phyloP scores from a whole-genome alignment of 2,797 vertebrate species.

The Mallotus villosus region DNA sequence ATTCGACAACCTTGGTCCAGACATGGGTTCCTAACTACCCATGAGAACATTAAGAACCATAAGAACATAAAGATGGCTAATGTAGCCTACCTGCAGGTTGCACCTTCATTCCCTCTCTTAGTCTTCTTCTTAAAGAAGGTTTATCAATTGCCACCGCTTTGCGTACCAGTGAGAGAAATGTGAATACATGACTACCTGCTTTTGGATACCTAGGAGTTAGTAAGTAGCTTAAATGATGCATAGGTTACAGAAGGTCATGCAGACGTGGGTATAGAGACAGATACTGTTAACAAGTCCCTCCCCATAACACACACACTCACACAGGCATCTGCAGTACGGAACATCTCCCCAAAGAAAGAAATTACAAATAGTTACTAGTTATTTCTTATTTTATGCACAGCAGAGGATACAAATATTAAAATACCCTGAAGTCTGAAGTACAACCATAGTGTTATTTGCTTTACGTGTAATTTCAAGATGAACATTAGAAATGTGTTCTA shows the following conservation, averaged over 20 bases:
- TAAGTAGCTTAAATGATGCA: constrained; percentile 23
- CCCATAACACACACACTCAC: constrained; percentile 14
- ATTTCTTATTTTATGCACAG: neutral
- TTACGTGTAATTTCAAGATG: neutral
- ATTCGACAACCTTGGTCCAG: neutral
- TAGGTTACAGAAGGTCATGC: constrained; percentile 26
- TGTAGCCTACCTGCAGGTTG: constrained; percentile 46
- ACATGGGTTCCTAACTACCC: neutral
- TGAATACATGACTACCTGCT: constrained; percentile 12
- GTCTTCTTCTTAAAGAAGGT: constrained; percentile 3
- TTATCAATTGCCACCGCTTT: constrained; percentile 15
- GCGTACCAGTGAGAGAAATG: constrained; percentile 17
- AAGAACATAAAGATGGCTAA: neutral
- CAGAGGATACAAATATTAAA: neutral
- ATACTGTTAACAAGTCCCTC: constrained; percentile 34
- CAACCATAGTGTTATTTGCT: constrained; percentile 8
- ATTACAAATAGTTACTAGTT: neutral
- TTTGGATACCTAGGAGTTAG: constrained; percentile 1
- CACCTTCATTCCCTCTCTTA: constrained; percentile 40
- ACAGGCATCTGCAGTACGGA: neutral
- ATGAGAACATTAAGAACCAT: neutral
- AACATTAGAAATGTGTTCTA: no score
- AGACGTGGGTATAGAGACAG: constrained; percentile 9
- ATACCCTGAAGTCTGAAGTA: neutral
- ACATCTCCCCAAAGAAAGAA: neutral